Percentiles rank a stretch among this genome's conserved stretches.
Conservation (phyloP, 1,140 invertebrate species). For the Bilobella aurantiaca region DNA sequence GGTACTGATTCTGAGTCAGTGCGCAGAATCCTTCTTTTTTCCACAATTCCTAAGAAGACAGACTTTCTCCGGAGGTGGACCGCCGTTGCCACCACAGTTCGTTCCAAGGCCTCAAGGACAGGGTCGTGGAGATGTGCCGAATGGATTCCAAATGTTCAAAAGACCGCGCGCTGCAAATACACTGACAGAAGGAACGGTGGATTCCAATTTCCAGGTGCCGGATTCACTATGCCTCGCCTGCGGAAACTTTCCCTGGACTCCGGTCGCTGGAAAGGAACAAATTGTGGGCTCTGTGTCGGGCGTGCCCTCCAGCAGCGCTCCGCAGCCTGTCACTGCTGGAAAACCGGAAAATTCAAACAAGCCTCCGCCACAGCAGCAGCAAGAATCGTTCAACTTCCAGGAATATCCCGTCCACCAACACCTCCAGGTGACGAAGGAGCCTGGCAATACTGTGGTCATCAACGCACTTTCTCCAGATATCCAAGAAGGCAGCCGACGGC, state of each 20-base stretch:
- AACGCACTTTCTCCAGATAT: constrained; percentile 11
- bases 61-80: too few relatives aligned
- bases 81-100: too few relatives aligned
- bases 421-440: not conserved
- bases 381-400: not conserved
- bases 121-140: not conserved
- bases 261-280: constrained; percentile 21
- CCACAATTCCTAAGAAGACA: constrained; percentile 4
- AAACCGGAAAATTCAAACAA: too few relatives aligned
- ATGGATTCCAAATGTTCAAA: not conserved
- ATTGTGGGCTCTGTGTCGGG: not conserved
- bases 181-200: not conserved
- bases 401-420: not conserved
- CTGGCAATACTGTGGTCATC: constrained; percentile 20
- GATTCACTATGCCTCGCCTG: constrained; percentile 29
- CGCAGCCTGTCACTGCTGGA: too few relatives aligned
- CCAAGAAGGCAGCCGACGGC: constrained; percentile 7
- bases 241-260: constrained; percentile 33
- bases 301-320: not conserved
- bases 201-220: constrained; percentile 28
- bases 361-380: not conserved
- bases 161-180: not conserved
- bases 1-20: not conserved
- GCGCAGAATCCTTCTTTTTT: not conserved
- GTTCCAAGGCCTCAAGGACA: not conserved